Evolutionary conservation across 2,797 vertebrate species (phyloP).

Genomic region (Oryzias sinensis): DNA sequence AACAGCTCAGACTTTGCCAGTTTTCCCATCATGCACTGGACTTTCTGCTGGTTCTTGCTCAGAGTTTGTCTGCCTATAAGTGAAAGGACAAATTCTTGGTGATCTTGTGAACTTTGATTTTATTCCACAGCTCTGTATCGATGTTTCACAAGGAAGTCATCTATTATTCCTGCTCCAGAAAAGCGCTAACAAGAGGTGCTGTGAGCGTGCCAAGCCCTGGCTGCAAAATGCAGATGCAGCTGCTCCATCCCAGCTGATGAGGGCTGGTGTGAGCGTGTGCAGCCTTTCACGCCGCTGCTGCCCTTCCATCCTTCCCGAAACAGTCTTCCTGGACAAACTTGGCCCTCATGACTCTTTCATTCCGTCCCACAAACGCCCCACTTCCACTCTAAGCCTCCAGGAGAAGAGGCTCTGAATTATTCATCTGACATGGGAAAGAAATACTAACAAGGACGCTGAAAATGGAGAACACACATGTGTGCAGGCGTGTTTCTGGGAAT

Average conservation of each 20-base stretch:
- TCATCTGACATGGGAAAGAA: constrained; percentile 47
- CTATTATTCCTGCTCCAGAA: constrained; percentile 41
- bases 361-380: constrained; percentile 25
- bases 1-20: too few species aligned
- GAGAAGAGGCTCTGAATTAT: constrained; percentile 50
- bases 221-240: constrained; percentile 52
- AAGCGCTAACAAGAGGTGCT: constrained; percentile 44
- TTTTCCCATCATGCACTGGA: too few species aligned
- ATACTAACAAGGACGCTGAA: constrained; percentile 28
- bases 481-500: not conserved
- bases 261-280: constrained; percentile 20
- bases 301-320: constrained; percentile 9
- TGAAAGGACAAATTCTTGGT: too few species aligned
- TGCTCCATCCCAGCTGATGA: constrained; percentile 40
- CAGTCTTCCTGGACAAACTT: constrained; percentile 21
- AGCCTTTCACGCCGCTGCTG: constrained; percentile 11
- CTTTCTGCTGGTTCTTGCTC: too few species aligned
- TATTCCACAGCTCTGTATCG: constrained; percentile 15
- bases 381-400: constrained; percentile 20
- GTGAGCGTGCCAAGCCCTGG: constrained; percentile 52
- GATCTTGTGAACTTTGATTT: too few species aligned
- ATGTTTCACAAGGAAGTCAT: constrained; percentile 47
- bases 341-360: constrained; percentile 36
- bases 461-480: constrained; percentile 13
- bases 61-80: too few species aligned